phyloP scores from a whole-genome alignment of 2,113 vertebrate species.

The Typhlomys cinereus region DNA sequence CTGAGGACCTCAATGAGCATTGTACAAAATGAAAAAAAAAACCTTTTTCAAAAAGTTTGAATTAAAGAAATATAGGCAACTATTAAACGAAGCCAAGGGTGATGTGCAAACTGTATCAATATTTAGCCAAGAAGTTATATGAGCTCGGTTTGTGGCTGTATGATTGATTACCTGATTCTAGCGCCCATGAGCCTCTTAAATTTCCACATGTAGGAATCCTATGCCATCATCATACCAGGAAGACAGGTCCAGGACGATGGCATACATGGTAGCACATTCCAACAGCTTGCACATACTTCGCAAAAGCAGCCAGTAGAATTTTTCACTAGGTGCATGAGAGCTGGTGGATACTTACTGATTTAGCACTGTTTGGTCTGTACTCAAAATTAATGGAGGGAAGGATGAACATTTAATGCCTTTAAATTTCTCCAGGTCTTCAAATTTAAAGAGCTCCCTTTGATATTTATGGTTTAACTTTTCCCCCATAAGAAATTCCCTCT shows the following conservation, averaged over 20 bases:
- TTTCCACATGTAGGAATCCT: neutral
- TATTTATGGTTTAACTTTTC: neutral
- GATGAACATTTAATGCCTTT: constrained; percentile 43
- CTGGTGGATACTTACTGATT: neutral
- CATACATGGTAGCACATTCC: neutral
- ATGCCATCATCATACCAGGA: neutral
- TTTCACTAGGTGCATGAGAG: neutral
- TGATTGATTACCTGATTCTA: neutral
- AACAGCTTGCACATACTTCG: neutral
- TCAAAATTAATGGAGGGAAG: constrained; percentile 39
- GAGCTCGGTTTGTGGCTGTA: neutral
- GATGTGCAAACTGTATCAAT: neutral
- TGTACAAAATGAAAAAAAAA: neutral
- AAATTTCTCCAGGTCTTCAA: constrained; percentile 27
- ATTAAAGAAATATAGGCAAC: neutral
- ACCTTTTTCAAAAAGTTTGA: neutral
- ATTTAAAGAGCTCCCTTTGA: constrained; percentile 26
- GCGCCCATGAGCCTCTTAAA: neutral
- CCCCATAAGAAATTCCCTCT: constrained; percentile 3
- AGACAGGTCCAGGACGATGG: too few relatives aligned
- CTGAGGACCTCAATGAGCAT: neutral
- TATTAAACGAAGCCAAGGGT: neutral
- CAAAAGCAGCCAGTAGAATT: neutral
- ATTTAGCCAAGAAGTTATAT: neutral
- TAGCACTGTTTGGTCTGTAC: neutral